Conservation (phyloP, 2,888 invertebrate species). For the Platerodrilus igneus region DNA sequence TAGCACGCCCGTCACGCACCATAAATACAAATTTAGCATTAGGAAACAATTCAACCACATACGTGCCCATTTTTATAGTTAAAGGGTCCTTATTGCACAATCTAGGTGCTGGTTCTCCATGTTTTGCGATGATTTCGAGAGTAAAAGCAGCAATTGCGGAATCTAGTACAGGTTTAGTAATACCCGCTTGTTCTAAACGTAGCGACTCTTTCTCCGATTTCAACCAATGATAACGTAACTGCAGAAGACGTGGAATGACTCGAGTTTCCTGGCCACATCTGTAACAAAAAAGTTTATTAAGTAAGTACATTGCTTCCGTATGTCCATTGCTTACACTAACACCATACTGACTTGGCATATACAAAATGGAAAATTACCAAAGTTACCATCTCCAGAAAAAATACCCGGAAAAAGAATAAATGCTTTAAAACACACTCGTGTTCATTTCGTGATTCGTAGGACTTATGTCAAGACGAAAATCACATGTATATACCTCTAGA, state of each 20-base stretch:
- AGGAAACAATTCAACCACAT: constrained; percentile 92
- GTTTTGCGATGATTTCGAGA: constrained; percentile 90
- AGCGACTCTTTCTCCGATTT: constrained; percentile 89
- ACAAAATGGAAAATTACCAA: too few relatives aligned
- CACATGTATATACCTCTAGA: too few relatives aligned
- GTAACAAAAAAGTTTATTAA: constrained; percentile 40
- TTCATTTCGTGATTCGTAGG: too few relatives aligned
- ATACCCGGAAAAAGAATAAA: too few relatives aligned
- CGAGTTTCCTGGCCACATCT: constrained; percentile 96
- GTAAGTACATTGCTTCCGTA: too few relatives aligned
- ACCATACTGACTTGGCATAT: too few relatives aligned
- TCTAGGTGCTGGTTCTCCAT: constrained; percentile 91
- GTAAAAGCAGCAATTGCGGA: constrained; percentile 96
- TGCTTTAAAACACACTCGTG: too few relatives aligned
- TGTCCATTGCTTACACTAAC: too few relatives aligned
- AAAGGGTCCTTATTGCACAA: constrained; percentile 99
- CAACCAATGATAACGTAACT: constrained; percentile 93
- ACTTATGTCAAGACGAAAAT: too few relatives aligned
- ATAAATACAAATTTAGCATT: constrained; percentile 97
- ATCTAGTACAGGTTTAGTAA: constrained; percentile 86
- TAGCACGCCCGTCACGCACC: constrained; percentile 97
- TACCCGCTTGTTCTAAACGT: constrained; percentile 89
- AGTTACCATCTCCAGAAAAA: too few relatives aligned
- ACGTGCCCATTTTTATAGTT: constrained; percentile 93
- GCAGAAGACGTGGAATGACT: constrained; percentile 93